phyloP scores from a whole-genome alignment of 2,888 invertebrate species.

The Plusia festucae region DNA sequence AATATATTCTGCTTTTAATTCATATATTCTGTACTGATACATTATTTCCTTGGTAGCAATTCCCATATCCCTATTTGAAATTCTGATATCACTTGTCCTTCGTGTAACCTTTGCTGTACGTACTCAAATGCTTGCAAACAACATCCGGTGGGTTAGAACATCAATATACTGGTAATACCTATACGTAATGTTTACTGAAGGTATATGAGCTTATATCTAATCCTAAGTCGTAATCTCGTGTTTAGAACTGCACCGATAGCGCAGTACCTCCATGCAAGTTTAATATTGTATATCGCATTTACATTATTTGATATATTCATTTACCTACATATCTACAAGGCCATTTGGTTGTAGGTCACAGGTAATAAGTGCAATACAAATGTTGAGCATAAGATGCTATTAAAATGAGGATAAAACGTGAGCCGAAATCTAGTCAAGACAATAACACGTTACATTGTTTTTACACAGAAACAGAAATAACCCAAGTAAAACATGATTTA shows the following conservation, averaged over 20 bases:
- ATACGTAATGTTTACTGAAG: slow-evolving; percentile 24
- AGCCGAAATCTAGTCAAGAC: no score
- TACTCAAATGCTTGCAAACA: slow-evolving; percentile 66
- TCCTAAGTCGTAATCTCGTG: slow-evolving; percentile 25
- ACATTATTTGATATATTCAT: no score
- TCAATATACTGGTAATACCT: slow-evolving; percentile 29
- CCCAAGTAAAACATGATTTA: no score
- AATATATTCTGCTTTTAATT: slow-evolving; percentile 27
- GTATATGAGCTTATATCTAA: slow-evolving; percentile 7
- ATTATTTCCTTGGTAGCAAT: slow-evolving; percentile 33
- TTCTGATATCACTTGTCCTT: slow-evolving; percentile 82
- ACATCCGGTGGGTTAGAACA: slow-evolving; percentile 74
- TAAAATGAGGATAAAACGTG: not conserved
- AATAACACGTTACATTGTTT: no score
- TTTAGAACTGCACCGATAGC: slow-evolving; percentile 1
- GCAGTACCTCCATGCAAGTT: not conserved
- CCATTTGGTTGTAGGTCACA: not conserved
- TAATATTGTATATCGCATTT: not conserved
- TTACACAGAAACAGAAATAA: no score
- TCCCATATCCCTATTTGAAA: slow-evolving; percentile 60
- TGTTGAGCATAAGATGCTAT: not conserved
- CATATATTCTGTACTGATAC: slow-evolving; percentile 22
- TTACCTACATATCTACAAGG: not conserved
- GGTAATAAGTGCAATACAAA: not conserved
- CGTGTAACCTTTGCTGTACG: slow-evolving; percentile 73